Conservation (phyloP, 2,888 invertebrate species). For the Chymomyza fuscimana region DNA sequence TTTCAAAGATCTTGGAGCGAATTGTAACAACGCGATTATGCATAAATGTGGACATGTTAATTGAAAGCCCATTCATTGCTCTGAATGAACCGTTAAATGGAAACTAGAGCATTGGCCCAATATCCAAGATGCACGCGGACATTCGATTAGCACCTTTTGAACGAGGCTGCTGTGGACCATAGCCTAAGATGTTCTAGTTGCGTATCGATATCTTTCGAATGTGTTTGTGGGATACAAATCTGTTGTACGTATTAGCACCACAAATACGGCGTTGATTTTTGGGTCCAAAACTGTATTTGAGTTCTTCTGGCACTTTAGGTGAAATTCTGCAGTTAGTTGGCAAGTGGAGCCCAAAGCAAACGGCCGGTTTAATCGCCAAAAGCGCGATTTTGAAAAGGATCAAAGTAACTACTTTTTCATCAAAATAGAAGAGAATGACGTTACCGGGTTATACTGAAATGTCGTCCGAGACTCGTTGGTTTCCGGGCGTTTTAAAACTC, state of each 20-base stretch:
- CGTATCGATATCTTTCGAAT: conserved; percentile 14
- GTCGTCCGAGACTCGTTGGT: conserved; percentile 41
- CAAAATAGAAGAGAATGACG: not conserved
- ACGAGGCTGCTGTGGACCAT: conserved; percentile 13
- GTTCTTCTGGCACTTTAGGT: conserved; percentile 48
- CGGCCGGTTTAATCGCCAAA: conserved; percentile 34
- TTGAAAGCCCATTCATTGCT: conserved; percentile 52
- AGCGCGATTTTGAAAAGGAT: not conserved
- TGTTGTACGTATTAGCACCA: conserved; percentile 59
- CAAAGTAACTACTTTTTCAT: not conserved
- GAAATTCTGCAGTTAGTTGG: conserved; percentile 45
- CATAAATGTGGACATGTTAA: conserved; percentile 57
- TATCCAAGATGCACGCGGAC: conserved; percentile 47
- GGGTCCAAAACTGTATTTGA: conserved; percentile 17
- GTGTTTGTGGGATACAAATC: conserved; percentile 33
- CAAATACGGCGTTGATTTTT: conserved; percentile 16
- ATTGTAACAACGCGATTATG: conserved; percentile 31
- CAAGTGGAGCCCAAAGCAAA: conserved; percentile 37
- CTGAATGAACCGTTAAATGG: conserved; percentile 64
- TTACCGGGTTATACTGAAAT: conserved; percentile 46
- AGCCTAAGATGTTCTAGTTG: conserved; percentile 61
- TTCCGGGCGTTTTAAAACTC: conserved; percentile 48
- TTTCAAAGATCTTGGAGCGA: not conserved
- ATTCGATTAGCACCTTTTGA: conserved; percentile 59
- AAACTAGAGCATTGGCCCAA: conserved; percentile 63